Base-by-base conservation (phyloP, 2,888 invertebrate species). In the Morpho helenor region DNA sequence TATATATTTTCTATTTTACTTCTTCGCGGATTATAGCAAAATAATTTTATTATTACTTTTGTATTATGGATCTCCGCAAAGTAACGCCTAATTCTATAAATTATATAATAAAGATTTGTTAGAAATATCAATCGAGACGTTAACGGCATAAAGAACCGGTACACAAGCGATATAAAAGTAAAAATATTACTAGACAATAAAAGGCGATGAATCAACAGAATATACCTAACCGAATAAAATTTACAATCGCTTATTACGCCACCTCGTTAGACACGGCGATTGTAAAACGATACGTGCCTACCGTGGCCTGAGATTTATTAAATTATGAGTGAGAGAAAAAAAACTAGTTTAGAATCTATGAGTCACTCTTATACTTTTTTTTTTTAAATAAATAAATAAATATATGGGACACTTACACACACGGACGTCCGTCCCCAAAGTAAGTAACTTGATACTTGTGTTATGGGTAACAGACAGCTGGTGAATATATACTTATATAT, bases 221-320 rank as follows among this genome's bases (percentile, higher is more conserved):
- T 52, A 45, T 45, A 52, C 52, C n/a, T 46, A 52, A 52, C 45
- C 22, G 52, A 52, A 52, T 52, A 46, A 52, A 52, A 46, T 56
- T 56, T 56, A 57, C 51, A 47, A 57, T 52, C 52, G 16, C 48
- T 57, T 52, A 56, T 23, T 23, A 16, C 40, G 46, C 39, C 46
- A 42, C 48, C 52, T 57, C 52, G 57, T 57, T 57, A 57, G 47
- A 57, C 57, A 41, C 9, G 31, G 22, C 46, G 56, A 51, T 59
- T 59, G 55, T 59, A 55, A 55, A 55, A 52, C 40, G 44, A 56
- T 59, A 57, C 8, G 7, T 39, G 51, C 57, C 47, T 41, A 52
- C 57, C 52, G 52, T 52, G 52, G 43, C n/a, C 9, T n/a, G 8
- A 43, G 52, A 57, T 57, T 52, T 57, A 57, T 57, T 57, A 41